A percentile compares a stretch with the other conserved stretches of the same genome.
phyloP scores from a whole-genome alignment of 2,113 vertebrate genomes.

The Odontesthes bonariensis region DNA sequence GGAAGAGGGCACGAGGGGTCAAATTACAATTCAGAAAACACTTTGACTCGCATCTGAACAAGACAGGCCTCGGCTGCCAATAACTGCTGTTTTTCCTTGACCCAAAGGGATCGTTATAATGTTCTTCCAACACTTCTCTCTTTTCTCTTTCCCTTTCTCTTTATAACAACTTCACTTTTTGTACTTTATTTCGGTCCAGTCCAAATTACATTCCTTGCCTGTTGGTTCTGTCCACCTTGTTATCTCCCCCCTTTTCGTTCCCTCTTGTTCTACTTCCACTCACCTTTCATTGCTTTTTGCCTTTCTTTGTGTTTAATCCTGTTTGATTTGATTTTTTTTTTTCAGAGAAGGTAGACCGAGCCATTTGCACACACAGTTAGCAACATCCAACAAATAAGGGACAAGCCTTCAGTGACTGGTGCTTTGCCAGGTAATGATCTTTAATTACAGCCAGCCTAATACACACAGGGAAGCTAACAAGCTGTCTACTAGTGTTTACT shows the following conservation, averaged over 20 bases:
- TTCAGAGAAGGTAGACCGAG: conserved; percentile 6
- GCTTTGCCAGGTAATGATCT: conserved; percentile 72
- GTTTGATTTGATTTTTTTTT: conserved; percentile 25
- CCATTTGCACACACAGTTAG: conserved; percentile 18
- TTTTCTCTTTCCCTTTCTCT: conserved; percentile 26
- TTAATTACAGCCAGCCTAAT: conserved; percentile 70
- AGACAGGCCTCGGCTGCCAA: conserved; percentile 46
- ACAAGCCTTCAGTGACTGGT: conserved; percentile 62
- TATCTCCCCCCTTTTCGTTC: conserved; percentile 40
- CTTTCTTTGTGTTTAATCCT: conserved; percentile 34
- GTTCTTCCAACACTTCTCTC: conserved; percentile 21
- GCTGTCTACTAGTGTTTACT: conserved; percentile 47
- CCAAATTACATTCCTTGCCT: conserved; percentile 53
- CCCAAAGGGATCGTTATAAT: conserved; percentile 34
- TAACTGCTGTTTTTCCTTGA: conserved; percentile 55
- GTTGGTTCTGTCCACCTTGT: conserved; percentile 44
- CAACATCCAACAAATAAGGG: conserved; percentile 36
- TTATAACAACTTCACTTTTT: conserved; percentile 10
- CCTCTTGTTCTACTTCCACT: conserved; percentile 31
- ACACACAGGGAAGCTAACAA: conserved; percentile 61
- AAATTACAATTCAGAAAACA: conserved; percentile 54
- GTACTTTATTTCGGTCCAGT: conserved; percentile 18
- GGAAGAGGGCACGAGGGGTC: conserved; percentile 14
- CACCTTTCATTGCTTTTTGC: conserved; percentile 24
- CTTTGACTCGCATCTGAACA: conserved; percentile 68